Base-by-base conservation (phyloP, 2,888 invertebrate species). In the Archips xylosteana region DNA sequence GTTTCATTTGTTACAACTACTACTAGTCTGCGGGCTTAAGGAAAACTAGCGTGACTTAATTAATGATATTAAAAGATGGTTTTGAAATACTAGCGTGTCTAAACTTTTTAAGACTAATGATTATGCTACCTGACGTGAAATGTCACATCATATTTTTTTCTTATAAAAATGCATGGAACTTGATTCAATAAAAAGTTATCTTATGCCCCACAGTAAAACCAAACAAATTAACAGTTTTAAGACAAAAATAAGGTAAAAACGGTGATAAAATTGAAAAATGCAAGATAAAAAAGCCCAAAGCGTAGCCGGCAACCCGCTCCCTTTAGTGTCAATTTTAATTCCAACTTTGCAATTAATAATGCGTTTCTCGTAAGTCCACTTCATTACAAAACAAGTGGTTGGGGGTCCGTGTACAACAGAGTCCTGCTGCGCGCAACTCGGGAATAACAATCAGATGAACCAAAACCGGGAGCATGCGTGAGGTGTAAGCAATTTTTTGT, bases 401-500 rank as follows among this genome's bases (percentile, higher is more conserved):
- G 57, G 57, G 32, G 57, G 8, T 32, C 57, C 23, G 9, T 32
- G 32, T 57, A 57, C 57, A 57, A n/a, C 57, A 54, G 12, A 32
- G 57, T 12, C 57, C 57, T 32, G 57, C 57, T 57, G 57, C 32
- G 51, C 15, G 32, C 57, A 57, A 57, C 57, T 32, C 12, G 23
- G 57, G 57, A 57, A 57, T 57, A 57, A 57, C 57, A 57, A 57
- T 23, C 32, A 57, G 32, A 57, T 10, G n/a, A 5, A 32, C 57
- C 57, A 23, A 57, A 49, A 32, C 32, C 32, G 57, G 57, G 12
- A 57, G 32, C 57, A 32, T 32, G 57, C 57, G 12, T 57, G 32
- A 57, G 32, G 57, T 57, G 57, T 57, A 32, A 6, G 49, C n/a
- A 3, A 15, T 57, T 57, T 57, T 57, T 57, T 57, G 57, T 57